phyloP scores from a whole-genome alignment of 2,113 vertebrate species.

The Malurus cyaneus region DNA sequence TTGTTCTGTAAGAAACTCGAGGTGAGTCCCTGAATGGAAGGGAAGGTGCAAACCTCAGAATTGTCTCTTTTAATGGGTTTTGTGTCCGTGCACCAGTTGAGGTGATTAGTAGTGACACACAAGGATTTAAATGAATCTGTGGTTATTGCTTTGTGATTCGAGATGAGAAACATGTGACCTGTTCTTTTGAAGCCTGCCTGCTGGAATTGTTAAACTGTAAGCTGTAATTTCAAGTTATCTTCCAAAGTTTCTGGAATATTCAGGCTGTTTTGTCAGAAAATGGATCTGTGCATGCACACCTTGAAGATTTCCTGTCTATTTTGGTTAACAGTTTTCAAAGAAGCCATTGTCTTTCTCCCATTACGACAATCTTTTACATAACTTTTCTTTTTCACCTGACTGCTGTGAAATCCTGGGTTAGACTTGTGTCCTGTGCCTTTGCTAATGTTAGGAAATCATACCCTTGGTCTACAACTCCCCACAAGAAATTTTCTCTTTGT shows the following conservation, averaged over 20 bases:
- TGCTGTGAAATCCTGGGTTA: neutral
- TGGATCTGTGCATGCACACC: accelerated
- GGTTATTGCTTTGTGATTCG: neutral
- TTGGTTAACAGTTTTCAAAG: neutral
- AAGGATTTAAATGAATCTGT: neutral
- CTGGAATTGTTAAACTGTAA: neutral
- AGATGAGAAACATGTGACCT: neutral
- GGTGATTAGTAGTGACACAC: neutral
- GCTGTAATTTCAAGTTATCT: neutral
- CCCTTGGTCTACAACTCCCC: neutral
- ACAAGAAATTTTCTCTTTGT: slow-evolving; percentile 5
- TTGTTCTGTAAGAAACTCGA: neutral
- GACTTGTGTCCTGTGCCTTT: neutral
- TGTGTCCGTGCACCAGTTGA: accelerated
- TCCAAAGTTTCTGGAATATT: neutral
- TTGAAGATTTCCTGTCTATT: neutral
- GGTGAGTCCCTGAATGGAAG: neutral
- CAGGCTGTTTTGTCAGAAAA: neutral
- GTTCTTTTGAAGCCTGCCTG: neutral
- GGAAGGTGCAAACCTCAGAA: neutral
- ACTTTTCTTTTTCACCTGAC: neutral
- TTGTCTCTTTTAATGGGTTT: neutral
- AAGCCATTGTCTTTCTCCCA: neutral
- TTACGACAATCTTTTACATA: neutral
- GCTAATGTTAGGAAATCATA: neutral